A percentile compares a stretch with the other conserved stretches of the same genome.
phyloP scores from a whole-genome alignment of 2,797 vertebrate species.

The Melanotaenia nigrans region DNA sequence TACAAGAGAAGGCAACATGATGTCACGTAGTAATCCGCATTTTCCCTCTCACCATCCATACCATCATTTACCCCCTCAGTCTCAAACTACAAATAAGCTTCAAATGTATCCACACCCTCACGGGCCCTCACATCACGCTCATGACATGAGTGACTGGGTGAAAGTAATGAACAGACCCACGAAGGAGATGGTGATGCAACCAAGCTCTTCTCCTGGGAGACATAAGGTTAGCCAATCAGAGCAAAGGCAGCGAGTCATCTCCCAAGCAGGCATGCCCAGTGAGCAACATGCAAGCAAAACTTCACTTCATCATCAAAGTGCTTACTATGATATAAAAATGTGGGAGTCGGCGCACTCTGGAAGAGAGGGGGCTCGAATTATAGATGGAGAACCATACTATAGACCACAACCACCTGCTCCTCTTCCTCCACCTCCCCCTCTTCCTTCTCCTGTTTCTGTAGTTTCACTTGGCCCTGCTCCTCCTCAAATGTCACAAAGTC shows the following conservation, averaged over 20 bases:
- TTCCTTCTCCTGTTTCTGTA: conserved; percentile 47
- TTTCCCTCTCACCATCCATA: conserved; percentile 78
- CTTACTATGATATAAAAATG: conserved; percentile 82
- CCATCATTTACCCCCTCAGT: conserved; percentile 72
- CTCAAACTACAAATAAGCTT: conserved; percentile 76
- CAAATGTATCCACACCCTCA: conserved; percentile 80
- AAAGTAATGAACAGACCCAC: conserved; percentile 76
- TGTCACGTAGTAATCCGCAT: conserved; percentile 72
- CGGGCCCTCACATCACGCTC: conserved; percentile 73
- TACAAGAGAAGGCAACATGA: conserved; percentile 70
- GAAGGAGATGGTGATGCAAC: conserved; percentile 79
- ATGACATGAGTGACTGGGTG: conserved; percentile 81
- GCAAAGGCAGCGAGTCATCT: conserved; percentile 74
- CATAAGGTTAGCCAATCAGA: conserved; percentile 73
- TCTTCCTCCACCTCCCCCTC: conserved; percentile 44
- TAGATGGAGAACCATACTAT: conserved; percentile 75
- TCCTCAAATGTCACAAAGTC: conserved; percentile 50
- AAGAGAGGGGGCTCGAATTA: conserved; percentile 68
- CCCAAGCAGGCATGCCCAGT: conserved; percentile 68
- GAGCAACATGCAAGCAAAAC: conserved; percentile 70
- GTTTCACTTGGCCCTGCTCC: conserved; percentile 55
- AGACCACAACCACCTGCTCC: conserved; percentile 67
- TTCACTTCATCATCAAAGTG: conserved; percentile 72
- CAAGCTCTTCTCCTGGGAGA: conserved; percentile 74
- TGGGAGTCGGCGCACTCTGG: conserved; percentile 76